These are phyloP conservation scores for Bombycilla garrulus DNA, from an alignment of 2,113 vertebrate genomes.

Conservation along the genomic window DNA sequence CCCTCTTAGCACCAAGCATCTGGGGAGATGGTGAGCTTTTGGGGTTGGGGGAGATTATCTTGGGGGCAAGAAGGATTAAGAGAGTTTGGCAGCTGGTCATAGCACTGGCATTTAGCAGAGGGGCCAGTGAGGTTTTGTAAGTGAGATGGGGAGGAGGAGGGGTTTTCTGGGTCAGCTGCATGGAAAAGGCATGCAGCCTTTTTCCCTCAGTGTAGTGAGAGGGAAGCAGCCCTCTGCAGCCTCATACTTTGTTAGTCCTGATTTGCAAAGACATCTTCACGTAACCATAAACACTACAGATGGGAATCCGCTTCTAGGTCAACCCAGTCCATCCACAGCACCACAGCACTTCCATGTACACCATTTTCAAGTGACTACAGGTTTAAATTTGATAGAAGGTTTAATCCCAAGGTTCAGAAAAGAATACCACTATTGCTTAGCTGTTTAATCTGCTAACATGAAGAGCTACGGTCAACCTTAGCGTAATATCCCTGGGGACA, in stretches of 20 bases:
- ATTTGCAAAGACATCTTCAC: constrained; percentile 58
- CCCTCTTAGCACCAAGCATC: not conserved
- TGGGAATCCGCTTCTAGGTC: constrained; percentile 56
- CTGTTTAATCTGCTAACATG: constrained; percentile 31
- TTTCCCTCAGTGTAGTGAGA: not conserved
- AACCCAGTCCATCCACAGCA: constrained; percentile 8
- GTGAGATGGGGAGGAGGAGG: not conserved
- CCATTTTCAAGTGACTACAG: not conserved
- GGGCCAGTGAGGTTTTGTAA: not conserved
- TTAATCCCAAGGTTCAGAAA: constrained; percentile 29
- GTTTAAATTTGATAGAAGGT: not conserved
- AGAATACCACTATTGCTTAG: constrained; percentile 24
- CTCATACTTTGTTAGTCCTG: constrained; percentile 14
- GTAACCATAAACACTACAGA: constrained; percentile 43
- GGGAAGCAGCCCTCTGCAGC: constrained; percentile 12
- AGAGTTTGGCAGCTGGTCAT: constrained; percentile 45
- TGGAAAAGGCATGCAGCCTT: not conserved
- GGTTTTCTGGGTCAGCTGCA: constrained; percentile 54
- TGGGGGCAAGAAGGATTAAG: constrained; percentile 21
- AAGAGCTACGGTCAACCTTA: not conserved
- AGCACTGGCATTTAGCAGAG: not conserved
- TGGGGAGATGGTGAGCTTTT: constrained; percentile 23
- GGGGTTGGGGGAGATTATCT: constrained; percentile 47
- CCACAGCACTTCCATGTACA: not conserved
- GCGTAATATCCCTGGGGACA: not conserved